phyloP scores from a whole-genome alignment of 30 jellyfish, hydroid and myxozoan species.

The Hydractinia echinata region DNA sequence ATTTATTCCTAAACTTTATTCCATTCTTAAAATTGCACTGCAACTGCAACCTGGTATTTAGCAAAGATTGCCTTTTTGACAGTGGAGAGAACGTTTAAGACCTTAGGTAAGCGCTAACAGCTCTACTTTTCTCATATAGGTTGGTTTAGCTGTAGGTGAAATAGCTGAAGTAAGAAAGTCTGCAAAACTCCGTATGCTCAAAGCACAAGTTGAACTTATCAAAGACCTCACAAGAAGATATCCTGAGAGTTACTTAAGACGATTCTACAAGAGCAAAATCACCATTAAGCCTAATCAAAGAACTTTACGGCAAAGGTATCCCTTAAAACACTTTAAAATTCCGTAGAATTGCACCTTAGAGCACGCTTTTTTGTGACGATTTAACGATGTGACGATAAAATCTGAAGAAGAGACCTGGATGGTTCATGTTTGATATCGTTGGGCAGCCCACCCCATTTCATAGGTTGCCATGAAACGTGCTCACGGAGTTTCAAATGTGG shows the following conservation, averaged over 20 bases:
- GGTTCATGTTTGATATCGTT: no score
- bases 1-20: not conserved
- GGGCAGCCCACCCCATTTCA: no score
- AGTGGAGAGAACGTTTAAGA: no score
- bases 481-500: no score
- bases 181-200: conserved; percentile 62
- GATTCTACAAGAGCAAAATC: not conserved
- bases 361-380: not conserved
- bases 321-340: not conserved
- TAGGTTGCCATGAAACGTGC: no score
- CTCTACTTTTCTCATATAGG: conserved; percentile 33
- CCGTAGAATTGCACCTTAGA: no score
- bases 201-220: conserved; percentile 66
- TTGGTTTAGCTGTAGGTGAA: conserved; percentile 94
- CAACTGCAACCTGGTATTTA: not conserved
- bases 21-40: not conserved
- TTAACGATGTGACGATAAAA: no score
- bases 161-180: conserved; percentile 70
- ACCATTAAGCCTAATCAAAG: conserved; percentile 4
- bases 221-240: conserved; percentile 44
- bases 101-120: not conserved
- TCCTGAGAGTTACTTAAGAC: conserved; percentile 14
- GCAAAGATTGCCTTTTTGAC: no score
- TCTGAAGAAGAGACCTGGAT: not conserved
- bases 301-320: conserved; percentile 15